These are phyloP conservation scores for Rambutsinella grinnellia DNA, from an alignment of 2,888 invertebrate genomes.

Conservation along the genomic window DNA sequence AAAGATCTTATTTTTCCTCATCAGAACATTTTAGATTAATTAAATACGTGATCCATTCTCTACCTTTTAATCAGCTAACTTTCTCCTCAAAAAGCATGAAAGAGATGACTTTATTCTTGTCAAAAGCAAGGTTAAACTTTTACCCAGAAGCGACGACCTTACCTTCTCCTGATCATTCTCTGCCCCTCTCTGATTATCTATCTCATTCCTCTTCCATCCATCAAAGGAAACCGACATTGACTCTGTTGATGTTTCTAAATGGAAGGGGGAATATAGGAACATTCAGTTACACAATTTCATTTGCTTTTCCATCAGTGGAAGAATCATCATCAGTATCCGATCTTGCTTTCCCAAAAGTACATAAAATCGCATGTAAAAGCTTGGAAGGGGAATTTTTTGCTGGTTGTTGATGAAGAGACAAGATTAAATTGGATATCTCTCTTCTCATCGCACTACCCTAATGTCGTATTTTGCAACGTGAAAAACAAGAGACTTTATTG, in stretches of 20 bases:
- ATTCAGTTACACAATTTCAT: too few relatives aligned
- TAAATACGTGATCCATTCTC: too few relatives aligned
- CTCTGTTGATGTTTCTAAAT: neutral
- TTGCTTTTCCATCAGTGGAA: too few relatives aligned
- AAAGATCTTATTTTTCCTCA: too few relatives aligned
- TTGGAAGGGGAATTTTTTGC: slow-evolving; percentile 40
- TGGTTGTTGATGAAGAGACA: slow-evolving; percentile 60
- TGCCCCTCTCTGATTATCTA: slow-evolving; percentile 47
- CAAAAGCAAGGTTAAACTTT: neutral
- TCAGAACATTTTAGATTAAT: too few relatives aligned
- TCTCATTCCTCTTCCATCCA: slow-evolving; percentile 52
- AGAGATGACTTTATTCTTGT: too few relatives aligned
- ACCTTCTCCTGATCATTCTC: slow-evolving; percentile 45
- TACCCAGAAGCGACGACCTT: neutral
- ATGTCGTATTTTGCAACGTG: too few relatives aligned
- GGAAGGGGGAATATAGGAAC: slow-evolving; percentile 2
- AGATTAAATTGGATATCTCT: slow-evolving; percentile 60
- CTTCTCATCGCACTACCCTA: slow-evolving; percentile 50
- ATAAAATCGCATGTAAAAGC: neutral
- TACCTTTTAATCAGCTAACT: too few relatives aligned
- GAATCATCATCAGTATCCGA: too few relatives aligned
- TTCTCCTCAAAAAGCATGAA: neutral
- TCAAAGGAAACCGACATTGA: slow-evolving; percentile 45
- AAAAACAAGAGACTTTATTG: too few relatives aligned
- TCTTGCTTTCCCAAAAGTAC: too few relatives aligned